Conservation (phyloP, 2,113 vertebrate genomes). For the Nothoprocta perdicaria region DNA sequence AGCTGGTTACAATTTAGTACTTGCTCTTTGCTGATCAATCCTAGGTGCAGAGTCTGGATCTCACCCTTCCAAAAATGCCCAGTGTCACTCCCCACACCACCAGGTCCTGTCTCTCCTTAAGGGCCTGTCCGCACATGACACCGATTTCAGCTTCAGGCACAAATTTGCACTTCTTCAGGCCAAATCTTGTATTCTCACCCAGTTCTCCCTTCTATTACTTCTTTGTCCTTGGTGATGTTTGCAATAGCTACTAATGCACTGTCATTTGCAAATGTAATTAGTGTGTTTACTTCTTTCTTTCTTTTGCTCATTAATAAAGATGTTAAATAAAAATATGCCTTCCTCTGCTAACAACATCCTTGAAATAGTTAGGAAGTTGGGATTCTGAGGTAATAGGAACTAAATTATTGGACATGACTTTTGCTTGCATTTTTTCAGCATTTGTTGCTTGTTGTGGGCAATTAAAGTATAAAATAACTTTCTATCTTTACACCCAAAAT, state of each 20-base stretch:
- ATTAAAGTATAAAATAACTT: constrained; percentile 63
- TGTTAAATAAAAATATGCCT: constrained; percentile 84
- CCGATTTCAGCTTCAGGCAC: not conserved
- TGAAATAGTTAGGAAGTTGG: constrained; percentile 59
- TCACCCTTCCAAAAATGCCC: not conserved
- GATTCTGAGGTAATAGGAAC: constrained; percentile 64
- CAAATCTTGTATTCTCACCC: constrained; percentile 47
- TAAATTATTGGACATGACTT: constrained; percentile 63
- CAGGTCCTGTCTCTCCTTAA: not conserved
- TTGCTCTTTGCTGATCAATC: not conserved
- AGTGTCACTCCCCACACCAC: rapidly evolving
- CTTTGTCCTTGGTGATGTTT: constrained; percentile 79
- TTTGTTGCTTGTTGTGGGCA: constrained; percentile 53
- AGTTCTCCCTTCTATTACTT: constrained; percentile 73
- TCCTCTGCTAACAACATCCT: constrained; percentile 77
- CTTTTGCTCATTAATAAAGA: constrained; percentile 85
- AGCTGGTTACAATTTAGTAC: not conserved
- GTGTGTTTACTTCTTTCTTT: constrained; percentile 79
- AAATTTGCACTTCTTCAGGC: constrained; percentile 16
- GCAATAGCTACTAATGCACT: constrained; percentile 82
- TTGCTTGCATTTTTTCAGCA: constrained; percentile 50
- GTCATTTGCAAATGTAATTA: constrained; percentile 85
- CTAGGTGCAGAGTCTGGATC: rapidly evolving
- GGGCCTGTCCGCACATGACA: not conserved
- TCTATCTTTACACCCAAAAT: constrained; percentile 31